Evolutionary conservation across 2,113 vertebrate genomes (phyloP).

Genomic region (Meleagris gallopavo): DNA sequence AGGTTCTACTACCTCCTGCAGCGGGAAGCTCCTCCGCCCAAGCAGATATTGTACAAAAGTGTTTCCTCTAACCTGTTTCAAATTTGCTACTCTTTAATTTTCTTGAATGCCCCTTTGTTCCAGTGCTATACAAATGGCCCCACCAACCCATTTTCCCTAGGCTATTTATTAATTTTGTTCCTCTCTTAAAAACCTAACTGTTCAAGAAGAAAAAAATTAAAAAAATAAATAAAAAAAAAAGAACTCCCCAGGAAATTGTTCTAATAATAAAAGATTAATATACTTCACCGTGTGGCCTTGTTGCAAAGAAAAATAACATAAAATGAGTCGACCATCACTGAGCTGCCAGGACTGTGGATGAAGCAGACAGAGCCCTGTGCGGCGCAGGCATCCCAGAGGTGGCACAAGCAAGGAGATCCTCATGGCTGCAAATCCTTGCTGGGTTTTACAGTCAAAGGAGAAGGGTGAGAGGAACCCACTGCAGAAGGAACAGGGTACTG

Average conservation of each 20-base stretch:
- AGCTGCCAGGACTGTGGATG: not conserved
- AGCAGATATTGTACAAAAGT: not conserved
- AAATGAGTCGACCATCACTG: rapidly evolving
- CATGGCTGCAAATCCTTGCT: not conserved
- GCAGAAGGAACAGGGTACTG: not conserved
- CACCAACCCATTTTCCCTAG: not conserved
- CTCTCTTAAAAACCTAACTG: not conserved
- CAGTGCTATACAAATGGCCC: rapidly evolving
- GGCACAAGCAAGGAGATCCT: rapidly evolving
- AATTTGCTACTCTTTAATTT: conserved; percentile 15
- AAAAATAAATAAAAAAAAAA: not conserved
- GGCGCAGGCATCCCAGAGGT: not conserved
- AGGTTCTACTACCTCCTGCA: rapidly evolving
- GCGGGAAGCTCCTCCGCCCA: not conserved
- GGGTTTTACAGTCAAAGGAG: not conserved
- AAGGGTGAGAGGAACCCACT: rapidly evolving
- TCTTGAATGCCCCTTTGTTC: conserved; percentile 6
- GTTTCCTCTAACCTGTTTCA: not conserved
- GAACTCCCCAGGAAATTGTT: conserved; percentile 26
- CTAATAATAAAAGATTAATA: not conserved
- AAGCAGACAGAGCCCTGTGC: not conserved
- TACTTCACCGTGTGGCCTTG: not conserved
- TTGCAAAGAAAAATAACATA: not conserved
- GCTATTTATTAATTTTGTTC: conserved; percentile 39
- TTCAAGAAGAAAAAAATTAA: not conserved